Conservation (phyloP, 2,797 vertebrate genomes). For the Diglossa cyanea region DNA sequence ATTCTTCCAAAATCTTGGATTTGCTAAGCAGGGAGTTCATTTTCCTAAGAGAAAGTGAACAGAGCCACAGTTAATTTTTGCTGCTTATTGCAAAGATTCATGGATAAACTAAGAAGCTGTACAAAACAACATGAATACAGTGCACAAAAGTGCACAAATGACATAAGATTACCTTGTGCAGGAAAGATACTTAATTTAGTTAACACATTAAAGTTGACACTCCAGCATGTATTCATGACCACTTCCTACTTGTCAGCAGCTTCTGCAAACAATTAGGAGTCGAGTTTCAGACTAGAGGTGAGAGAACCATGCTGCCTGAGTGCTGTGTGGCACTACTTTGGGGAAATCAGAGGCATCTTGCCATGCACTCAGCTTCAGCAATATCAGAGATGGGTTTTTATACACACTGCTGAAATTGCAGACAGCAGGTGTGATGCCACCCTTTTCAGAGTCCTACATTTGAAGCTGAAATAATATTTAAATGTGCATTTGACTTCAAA, state of each 20-base stretch:
- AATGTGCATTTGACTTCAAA: not conserved
- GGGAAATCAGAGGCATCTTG: not conserved
- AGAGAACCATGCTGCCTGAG: not conserved
- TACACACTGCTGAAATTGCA: not conserved
- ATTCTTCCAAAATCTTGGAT: not conserved
- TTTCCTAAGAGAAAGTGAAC: not conserved
- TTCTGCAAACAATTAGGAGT: not conserved
- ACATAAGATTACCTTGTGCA: not conserved
- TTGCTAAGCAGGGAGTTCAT: not conserved
- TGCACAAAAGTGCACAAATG: not conserved
- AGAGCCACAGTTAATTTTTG: not conserved
- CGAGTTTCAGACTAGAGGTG: not conserved
- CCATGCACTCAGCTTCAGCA: accelerated
- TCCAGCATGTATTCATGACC: not conserved
- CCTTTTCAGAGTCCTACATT: not conserved
- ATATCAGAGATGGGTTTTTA: not conserved
- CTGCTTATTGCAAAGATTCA: not conserved
- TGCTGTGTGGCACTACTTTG: not conserved
- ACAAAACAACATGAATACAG: not conserved
- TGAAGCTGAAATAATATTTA: not conserved
- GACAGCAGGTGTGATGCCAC: not conserved
- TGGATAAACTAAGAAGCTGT: not conserved
- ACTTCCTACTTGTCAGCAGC: not conserved
- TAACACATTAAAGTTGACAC: not conserved
- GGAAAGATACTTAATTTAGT: not conserved